Conservation (phyloP, 37 sponge, comb jelly and placozoan genomes). For the Ianthella basta region DNA sequence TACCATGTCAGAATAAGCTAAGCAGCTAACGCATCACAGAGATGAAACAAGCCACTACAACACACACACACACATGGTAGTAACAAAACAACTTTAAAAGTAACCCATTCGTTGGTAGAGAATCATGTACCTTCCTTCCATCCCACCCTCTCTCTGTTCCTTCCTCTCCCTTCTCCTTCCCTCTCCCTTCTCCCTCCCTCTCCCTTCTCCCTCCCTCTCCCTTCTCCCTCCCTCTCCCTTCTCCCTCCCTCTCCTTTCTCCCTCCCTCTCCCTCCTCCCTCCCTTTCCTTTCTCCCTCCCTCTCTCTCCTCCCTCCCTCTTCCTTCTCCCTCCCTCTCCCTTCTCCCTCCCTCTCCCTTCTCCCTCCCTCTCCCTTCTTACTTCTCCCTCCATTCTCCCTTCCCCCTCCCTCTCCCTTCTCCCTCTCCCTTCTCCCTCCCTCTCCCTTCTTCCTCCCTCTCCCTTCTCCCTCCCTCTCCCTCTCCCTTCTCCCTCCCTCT, state of each 20-base stretch:
- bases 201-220: background rate
- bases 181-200: background rate
- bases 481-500: background rate
- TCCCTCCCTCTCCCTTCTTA: background rate
- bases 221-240: background rate
- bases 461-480: background rate
- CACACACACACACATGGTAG: background rate
- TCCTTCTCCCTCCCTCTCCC: background rate
- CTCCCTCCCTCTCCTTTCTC: conserved; percentile 3
- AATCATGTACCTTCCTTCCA: background rate
- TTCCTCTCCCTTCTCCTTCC: background rate
- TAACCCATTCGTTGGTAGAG: no score
- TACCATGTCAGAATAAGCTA: background rate
- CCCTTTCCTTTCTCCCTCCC: background rate
- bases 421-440: background rate
- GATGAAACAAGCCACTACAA: background rate
- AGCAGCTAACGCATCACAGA: background rate
- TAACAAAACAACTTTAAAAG: no score
- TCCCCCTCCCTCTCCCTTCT: background rate
- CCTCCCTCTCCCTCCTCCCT: background rate
- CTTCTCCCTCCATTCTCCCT: background rate
- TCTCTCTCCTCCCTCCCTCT: background rate
- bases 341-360: background rate
- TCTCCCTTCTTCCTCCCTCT: background rate
- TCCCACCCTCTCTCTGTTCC: background rate